Evolutionary conservation across 2,888 invertebrate genomes (phyloP).

Genomic region (Melanostoma scalare): DNA sequence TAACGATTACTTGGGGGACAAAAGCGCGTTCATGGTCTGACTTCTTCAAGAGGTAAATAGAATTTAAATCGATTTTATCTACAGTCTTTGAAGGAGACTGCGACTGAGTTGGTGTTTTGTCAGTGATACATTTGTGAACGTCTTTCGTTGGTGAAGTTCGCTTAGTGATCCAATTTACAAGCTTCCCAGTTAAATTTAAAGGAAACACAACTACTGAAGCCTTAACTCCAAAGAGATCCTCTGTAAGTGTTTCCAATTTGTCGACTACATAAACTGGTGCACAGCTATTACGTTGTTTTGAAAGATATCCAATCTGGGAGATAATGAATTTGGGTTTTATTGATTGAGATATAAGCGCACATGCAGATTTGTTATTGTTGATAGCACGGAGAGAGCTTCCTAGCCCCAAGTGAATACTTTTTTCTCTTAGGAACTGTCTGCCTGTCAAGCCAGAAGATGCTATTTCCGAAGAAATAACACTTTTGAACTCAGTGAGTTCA

Average conservation of each 20-base stretch:
- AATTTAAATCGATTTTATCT: background rate
- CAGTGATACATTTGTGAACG: background rate
- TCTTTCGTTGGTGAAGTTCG: background rate
- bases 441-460: background rate
- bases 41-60: conserved; percentile 6
- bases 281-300: conserved; percentile 1
- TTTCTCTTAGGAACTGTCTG: conserved; percentile 2
- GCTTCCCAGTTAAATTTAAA: background rate
- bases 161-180: conserved; percentile 31
- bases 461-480: conserved; percentile 21
- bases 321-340: conserved; percentile 56
- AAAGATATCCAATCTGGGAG: conserved; percentile 40
- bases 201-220: conserved; percentile 28
- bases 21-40: conserved; percentile 12
- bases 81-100: background rate
- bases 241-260: conserved; percentile 6
- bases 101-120: background rate
- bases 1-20: conserved; percentile 17
- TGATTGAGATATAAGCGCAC: conserved; percentile 45
- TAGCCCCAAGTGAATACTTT: conserved; percentile 44
- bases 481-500: conserved; percentile 10
- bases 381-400: conserved; percentile 41
- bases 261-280: conserved; percentile 21
- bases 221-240: conserved; percentile 24
- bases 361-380: conserved; percentile 16